Percentiles rank a stretch among this genome's conserved stretches.
phyloP scores from a whole-genome alignment of 2,888 invertebrate species.

The Synanthedon vespiformis region DNA sequence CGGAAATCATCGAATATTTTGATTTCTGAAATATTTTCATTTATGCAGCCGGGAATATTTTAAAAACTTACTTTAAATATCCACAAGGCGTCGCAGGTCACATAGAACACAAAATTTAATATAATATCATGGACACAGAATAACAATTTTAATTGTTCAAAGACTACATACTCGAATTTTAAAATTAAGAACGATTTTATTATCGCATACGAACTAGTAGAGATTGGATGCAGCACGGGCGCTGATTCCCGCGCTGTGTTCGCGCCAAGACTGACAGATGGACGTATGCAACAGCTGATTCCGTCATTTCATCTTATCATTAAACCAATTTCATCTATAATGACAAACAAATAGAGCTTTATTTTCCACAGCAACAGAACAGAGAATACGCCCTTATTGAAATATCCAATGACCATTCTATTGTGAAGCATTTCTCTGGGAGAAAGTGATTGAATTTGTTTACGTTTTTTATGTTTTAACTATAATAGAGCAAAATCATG shows the following conservation, averaged over 20 bases:
- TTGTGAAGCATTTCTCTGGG: neutral
- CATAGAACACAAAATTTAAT: no score
- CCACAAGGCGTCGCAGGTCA: no score
- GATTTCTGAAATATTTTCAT: no score
- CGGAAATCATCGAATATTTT: no score
- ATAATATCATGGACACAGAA: no score
- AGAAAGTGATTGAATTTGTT: neutral
- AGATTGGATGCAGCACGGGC: neutral
- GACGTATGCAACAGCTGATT: neutral
- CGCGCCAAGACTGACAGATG: neutral
- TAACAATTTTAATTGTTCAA: no score
- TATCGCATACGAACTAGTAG: no score
- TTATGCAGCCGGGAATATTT: no score
- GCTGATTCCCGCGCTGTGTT: neutral
- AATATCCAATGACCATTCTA: neutral
- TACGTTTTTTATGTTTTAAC: neutral
- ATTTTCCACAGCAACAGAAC: neutral
- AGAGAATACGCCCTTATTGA: neutral
- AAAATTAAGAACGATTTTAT: no score
- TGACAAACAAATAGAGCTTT: neutral
- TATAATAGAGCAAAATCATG: no score
- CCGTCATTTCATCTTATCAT: neutral
- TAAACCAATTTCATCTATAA: neutral
- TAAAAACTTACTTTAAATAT: no score
- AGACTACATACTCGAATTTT: no score